These are phyloP conservation scores for Elymnias hypermnestra DNA, from an alignment of 1,140 invertebrate genomes.

Conservation along the genomic window DNA sequence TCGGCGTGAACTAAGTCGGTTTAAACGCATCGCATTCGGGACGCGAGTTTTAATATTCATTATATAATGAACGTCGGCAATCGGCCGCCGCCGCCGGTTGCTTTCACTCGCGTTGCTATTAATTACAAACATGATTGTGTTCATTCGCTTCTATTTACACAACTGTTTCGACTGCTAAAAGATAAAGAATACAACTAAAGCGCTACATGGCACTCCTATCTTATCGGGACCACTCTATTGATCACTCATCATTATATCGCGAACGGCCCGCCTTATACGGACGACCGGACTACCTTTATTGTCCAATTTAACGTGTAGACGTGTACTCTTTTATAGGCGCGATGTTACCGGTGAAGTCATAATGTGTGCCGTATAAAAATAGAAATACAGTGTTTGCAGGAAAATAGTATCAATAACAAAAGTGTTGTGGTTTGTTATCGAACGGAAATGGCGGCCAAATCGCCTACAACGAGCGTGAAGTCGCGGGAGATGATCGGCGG, in stretches of 20 bases:
- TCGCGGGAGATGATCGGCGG: conserved; percentile 67
- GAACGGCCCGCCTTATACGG: conserved; percentile 59
- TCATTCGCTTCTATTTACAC: conserved; percentile 64
- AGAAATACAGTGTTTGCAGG: conserved; percentile 68
- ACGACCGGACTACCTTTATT: conserved; percentile 65
- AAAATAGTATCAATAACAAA: conserved; percentile 71
- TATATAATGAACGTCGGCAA: conserved; percentile 64
- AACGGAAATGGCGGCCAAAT: conserved; percentile 68
- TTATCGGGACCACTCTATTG: conserved; percentile 68
- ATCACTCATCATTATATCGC: conserved; percentile 68
- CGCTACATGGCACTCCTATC: conserved; percentile 52
- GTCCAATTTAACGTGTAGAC: conserved; percentile 64
- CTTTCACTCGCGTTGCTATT: conserved; percentile 64
- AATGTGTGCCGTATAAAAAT: conserved; percentile 67
- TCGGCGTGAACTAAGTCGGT: conserved; percentile 35
- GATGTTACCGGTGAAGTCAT: conserved; percentile 72
- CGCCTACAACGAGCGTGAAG: conserved; percentile 66
- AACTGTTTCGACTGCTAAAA: conserved; percentile 65
- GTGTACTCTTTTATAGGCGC: conserved; percentile 58
- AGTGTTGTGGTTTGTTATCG: conserved; percentile 71
- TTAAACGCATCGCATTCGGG: conserved; percentile 53
- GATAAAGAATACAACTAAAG: conserved; percentile 65
- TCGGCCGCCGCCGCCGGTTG: conserved; percentile 41
- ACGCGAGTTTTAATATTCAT: conserved; percentile 67
- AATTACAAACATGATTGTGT: conserved; percentile 58